Evolutionary conservation across 1,140 invertebrate species (phyloP).

Genomic region (Lasaia peninsularis): DNA sequence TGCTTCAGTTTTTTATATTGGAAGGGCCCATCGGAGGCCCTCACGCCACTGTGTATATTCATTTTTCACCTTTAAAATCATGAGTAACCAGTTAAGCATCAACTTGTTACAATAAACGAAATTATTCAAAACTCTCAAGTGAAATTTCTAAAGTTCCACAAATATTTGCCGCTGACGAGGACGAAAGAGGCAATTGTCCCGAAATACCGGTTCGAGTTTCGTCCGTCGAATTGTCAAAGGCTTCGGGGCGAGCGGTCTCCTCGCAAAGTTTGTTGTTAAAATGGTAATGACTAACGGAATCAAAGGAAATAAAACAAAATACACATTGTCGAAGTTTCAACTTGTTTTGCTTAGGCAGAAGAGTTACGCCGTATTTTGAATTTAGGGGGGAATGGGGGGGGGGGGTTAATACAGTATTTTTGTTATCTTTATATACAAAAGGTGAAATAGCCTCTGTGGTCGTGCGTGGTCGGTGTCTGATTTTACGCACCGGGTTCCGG

Average conservation of each 20-base stretch:
- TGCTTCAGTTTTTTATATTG: no score
- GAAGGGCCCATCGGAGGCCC: no score
- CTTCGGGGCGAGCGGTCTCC: neutral
- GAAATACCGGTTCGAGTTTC: neutral
- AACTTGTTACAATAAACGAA: neutral
- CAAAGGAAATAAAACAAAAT: neutral
- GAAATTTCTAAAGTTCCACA: neutral
- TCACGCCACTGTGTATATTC: neutral
- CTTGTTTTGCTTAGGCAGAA: no score
- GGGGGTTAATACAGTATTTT: no score
- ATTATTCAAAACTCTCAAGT: neutral
- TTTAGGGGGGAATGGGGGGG: no score
- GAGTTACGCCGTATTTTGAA: no score
- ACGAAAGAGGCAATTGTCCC: neutral
- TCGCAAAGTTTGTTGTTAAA: neutral
- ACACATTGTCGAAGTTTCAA: no score
- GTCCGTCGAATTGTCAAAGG: conserved; percentile 6
- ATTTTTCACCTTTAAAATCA: no score
- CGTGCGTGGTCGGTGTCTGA: no score
- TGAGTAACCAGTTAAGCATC: neutral
- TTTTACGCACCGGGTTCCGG: no score
- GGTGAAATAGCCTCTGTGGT: no score
- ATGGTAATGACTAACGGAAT: neutral
- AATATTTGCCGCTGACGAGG: neutral
- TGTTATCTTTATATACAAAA: no score